phyloP scores from a whole-genome alignment of 2,113 vertebrate species.

The Mus spicilegus region DNA sequence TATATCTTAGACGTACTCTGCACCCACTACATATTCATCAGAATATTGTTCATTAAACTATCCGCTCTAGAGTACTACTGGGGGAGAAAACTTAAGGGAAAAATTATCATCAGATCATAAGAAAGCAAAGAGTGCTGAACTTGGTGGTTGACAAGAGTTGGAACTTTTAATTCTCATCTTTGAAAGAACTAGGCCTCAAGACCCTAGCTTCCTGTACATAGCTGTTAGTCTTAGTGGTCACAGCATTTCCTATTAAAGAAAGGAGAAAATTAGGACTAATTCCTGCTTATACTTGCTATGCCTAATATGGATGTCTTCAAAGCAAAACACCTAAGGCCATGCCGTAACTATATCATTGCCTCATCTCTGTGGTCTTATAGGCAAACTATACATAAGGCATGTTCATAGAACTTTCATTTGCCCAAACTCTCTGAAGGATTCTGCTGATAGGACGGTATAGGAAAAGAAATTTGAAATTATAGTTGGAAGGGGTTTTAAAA shows the following conservation, averaged over 20 bases:
- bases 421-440: constrained; percentile 18
- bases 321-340: not conserved
- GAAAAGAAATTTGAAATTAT: not conserved
- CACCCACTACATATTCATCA: constrained; percentile 31
- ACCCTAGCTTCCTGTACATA: constrained; percentile 34
- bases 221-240: constrained; percentile 11
- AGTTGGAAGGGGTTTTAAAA: too few relatives aligned
- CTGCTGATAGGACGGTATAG: not conserved
- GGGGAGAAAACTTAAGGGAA: not conserved
- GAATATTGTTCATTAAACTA: not conserved
- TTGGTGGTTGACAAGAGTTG: not conserved
- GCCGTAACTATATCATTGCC: not conserved
- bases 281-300: not conserved
- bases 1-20: not conserved
- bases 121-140: not conserved
- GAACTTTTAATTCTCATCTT: not conserved
- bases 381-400: not conserved
- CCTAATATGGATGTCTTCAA: constrained; percentile 29
- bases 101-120: not conserved
- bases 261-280: not conserved
- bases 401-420: not conserved
- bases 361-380: not conserved
- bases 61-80: not conserved
- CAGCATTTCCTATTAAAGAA: not conserved
- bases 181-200: constrained; percentile 24